Evolutionary conservation across 2,888 invertebrate genomes (phyloP).

Genomic region (Tanypteryx hageni): DNA sequence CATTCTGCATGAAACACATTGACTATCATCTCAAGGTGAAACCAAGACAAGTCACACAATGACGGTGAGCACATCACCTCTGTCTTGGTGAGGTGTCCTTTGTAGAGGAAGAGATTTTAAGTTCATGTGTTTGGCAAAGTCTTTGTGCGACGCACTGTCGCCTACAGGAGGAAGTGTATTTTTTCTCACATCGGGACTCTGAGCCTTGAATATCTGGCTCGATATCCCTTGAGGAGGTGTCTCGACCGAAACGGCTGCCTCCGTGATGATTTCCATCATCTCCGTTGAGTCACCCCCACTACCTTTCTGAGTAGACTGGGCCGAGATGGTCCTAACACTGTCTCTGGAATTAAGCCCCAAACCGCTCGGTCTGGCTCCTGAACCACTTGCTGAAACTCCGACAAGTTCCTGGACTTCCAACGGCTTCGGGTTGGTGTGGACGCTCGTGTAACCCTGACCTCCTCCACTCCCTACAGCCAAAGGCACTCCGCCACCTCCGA

Average conservation of each 20-base stretch:
- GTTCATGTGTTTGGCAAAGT: constrained; percentile 86
- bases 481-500: constrained; percentile 68
- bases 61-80: constrained; percentile 78
- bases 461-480: constrained; percentile 45
- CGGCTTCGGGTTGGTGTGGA: constrained; percentile 45
- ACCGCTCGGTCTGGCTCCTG: constrained; percentile 74
- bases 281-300: constrained; percentile 75
- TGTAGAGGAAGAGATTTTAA: constrained; percentile 71
- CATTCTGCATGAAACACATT: constrained; percentile 30
- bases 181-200: constrained; percentile 89
- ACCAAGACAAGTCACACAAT: constrained; percentile 75
- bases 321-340: constrained; percentile 72
- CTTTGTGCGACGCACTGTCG: constrained; percentile 81
- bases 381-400: constrained; percentile 69
- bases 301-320: constrained; percentile 68
- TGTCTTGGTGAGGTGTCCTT: constrained; percentile 68
- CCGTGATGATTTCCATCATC: constrained; percentile 81
- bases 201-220: constrained; percentile 87
- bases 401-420: constrained; percentile 65
- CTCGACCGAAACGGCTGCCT: constrained; percentile 74
- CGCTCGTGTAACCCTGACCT: constrained; percentile 45
- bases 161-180: constrained; percentile 81
- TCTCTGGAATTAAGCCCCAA: constrained; percentile 75
- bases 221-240: constrained; percentile 72
- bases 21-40: constrained; percentile 29